These are phyloP conservation scores for Bolborhynchus lineola DNA, from an alignment of 2,113 vertebrate species.

Conservation along the genomic window DNA sequence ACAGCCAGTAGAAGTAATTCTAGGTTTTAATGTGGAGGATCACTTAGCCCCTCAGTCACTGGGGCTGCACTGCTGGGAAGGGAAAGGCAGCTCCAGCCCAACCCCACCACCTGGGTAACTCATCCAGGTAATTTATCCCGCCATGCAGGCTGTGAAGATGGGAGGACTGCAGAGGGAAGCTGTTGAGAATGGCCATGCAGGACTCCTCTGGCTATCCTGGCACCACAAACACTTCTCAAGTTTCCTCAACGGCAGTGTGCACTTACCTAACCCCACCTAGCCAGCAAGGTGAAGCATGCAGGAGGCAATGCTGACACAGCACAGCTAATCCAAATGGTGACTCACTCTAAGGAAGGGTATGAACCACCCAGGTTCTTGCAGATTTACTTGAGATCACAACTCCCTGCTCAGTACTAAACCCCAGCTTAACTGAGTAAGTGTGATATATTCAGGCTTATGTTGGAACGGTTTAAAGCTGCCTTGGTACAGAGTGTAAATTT, in stretches of 20 bases:
- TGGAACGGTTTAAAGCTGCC: not conserved
- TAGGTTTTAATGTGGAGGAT: not conserved
- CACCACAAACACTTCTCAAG: not conserved
- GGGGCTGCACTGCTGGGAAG: not conserved
- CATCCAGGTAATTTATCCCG: not conserved
- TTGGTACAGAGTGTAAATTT: conserved; percentile 31
- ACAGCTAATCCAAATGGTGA: not conserved
- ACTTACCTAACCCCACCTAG: fast-evolving
- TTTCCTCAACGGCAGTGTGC: not conserved
- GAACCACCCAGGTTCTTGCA: not conserved
- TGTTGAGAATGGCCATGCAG: not conserved
- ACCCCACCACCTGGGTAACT: not conserved
- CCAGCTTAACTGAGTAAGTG: not conserved
- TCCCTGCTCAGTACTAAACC: conserved; percentile 1
- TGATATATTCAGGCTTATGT: not conserved
- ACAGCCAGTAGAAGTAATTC: not conserved
- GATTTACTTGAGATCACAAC: not conserved
- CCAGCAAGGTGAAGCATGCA: not conserved
- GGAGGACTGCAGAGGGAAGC: not conserved
- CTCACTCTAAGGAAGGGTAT: not conserved
- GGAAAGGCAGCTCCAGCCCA: not conserved
- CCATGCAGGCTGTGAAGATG: not conserved
- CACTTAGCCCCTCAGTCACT: not conserved
- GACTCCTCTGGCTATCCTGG: not conserved
- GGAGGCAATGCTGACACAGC: not conserved